Evolutionary conservation across 1,140 invertebrate genomes (phyloP), one percentile per base, ranked within the genome.

Genomic region (Drosophila ananassae): DNA sequence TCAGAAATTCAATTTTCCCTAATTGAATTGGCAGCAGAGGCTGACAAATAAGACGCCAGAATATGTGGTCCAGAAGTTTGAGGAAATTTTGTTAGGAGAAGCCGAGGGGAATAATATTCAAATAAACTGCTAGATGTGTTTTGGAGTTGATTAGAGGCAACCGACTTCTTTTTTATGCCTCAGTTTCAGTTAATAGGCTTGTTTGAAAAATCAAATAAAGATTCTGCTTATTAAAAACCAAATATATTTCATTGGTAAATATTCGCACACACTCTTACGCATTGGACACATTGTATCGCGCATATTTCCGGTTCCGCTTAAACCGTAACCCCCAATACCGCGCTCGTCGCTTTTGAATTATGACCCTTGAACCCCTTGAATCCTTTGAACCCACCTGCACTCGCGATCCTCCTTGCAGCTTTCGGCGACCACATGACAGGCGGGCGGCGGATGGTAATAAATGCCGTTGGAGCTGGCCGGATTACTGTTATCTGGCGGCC

Each of bases 351-450:
- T 10, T 22, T 21, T 87, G 79, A 87, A 89, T 82, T 87, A 87
- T 87, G 69, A 76, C 71, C 50, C 57, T 50, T 51, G 50, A 13
- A 13, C 7, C 71, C 50, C 57, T 50, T 51, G 50, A 13, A 13
- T 13, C 12, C 41, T 21, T 13, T 9, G 7, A 48, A 79, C 82
- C 82, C 90, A 96, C 95, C 95, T 95, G 95, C 95, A 96, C 57
- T 94, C 94, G 51, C 93, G 94, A 80, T 96, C 95, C 75, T 95
- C 95, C 67, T 95, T 94, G 91, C 97, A 98, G 61, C 93, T 93
- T 77, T 96, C 95, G 4, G 96, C 96, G 25, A 98, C 93, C 28
- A 94, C 94, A 81, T 97, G 95, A 92, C 97, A 98, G 30, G 96
- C 95, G 10, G 96, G 96, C 60, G 95, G 94, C 24, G 96, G 94